Percentiles rank a stretch among this genome's conserved stretches.
These are phyloP conservation scores for Tetramorium alpestre DNA, from an alignment of 1,140 invertebrate genomes.

Conservation along the genomic window DNA sequence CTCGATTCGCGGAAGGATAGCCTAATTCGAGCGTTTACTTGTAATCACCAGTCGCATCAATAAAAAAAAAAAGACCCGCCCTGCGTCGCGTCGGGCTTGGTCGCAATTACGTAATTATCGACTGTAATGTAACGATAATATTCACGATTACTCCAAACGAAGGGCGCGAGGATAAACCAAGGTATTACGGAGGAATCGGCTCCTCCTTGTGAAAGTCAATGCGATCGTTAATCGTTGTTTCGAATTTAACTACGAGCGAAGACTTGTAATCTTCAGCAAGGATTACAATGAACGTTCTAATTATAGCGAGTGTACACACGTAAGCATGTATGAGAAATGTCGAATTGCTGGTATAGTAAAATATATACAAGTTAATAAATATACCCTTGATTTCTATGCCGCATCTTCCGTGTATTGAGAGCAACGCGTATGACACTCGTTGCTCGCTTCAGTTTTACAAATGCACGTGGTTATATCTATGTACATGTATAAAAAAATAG, in stretches of 20 bases:
- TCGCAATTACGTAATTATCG: constrained; percentile 47
- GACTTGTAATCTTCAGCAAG: constrained; percentile 5
- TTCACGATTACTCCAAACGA: constrained; percentile 21
- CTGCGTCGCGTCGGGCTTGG: not conserved
- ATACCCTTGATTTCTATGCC: constrained; percentile 25
- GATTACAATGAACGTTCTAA: constrained; percentile 53
- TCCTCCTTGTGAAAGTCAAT: constrained; percentile 51
- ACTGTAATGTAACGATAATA: constrained; percentile 26
- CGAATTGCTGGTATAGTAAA: constrained; percentile 69
- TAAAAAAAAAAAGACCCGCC: constrained; percentile 21
- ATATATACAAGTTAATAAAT: constrained; percentile 72
- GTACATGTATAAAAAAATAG: not conserved
- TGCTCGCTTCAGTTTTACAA: not conserved
- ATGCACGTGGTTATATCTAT: not conserved
- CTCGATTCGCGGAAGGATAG: constrained; percentile 55
- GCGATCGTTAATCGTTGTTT: constrained; percentile 58
- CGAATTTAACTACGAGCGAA: constrained; percentile 44
- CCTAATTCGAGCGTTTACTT: constrained; percentile 64
- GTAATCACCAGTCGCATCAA: constrained; percentile 45
- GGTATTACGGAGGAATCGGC: constrained; percentile 52
- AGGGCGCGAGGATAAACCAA: not conserved
- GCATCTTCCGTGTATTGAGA: not conserved
- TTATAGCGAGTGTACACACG: constrained; percentile 67
- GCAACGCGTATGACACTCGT: not conserved
- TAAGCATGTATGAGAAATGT: constrained; percentile 72